Conservation (phyloP, 2,113 vertebrate genomes). For the Bos indicus region DNA sequence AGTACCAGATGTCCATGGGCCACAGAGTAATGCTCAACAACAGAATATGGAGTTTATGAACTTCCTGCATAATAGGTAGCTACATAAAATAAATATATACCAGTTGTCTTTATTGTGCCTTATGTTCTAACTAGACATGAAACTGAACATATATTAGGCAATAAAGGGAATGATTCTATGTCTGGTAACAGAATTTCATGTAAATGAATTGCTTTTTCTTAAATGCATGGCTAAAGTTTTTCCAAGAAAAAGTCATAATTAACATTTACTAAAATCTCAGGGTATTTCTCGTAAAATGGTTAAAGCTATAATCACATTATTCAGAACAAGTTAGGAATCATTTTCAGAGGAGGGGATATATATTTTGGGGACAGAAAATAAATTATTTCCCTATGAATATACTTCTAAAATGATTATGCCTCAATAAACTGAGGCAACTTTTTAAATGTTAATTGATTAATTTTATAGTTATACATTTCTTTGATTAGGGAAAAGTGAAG, state of each 20-base stretch:
- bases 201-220: neutral
- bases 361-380: neutral
- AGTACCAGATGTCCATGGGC: neutral
- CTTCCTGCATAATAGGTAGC: neutral
- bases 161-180: neutral
- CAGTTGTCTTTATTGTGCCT: neutral
- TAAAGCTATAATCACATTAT: neutral
- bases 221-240: neutral
- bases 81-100: neutral
- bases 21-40: neutral
- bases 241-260: neutral
- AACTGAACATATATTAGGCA: neutral
- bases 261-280: neutral
- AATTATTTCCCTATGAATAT: neutral
- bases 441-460: neutral
- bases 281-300: neutral
- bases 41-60: neutral
- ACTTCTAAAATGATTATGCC: neutral
- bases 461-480: neutral
- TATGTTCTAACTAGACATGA: neutral
- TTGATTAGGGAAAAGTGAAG: neutral
- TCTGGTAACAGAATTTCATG: neutral
- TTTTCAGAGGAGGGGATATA: neutral
- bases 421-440: neutral
- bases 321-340: neutral